A percentile compares a stretch with the other conserved stretches of the same genome.
phyloP scores from a whole-genome alignment of 2,113 vertebrate species.

The Gracilinanus agilis region DNA sequence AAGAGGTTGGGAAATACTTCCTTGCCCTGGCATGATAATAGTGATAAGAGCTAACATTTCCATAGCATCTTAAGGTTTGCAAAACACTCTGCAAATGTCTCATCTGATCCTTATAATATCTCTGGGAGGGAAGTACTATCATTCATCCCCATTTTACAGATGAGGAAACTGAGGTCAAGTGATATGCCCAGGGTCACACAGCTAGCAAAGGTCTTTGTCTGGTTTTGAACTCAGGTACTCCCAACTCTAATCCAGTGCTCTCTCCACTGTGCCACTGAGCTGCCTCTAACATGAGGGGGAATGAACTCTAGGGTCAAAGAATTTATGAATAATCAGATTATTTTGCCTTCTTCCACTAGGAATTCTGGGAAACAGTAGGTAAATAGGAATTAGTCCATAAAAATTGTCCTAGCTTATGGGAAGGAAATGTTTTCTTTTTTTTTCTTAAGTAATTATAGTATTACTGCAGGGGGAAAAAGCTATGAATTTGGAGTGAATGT shows the following conservation, averaged over 20 bases:
- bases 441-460: slow-evolving; percentile 74
- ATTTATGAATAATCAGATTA: slow-evolving; percentile 45
- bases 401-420: slow-evolving; percentile 74
- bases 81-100: not conserved
- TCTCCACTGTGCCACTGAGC: too few relatives aligned
- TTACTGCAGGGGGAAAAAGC: slow-evolving; percentile 17
- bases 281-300: not conserved
- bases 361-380: slow-evolving; percentile 59
- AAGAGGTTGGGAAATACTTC: slow-evolving; percentile 31
- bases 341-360: slow-evolving; percentile 59
- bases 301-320: not conserved
- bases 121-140: not conserved
- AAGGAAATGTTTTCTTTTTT: slow-evolving; percentile 79
- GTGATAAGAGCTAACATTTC: not conserved
- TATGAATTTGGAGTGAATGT: not conserved
- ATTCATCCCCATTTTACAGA: not conserved
- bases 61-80: not conserved
- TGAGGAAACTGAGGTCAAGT: not conserved
- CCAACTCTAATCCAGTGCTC: too few relatives aligned
- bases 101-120: not conserved
- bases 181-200: not conserved
- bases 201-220: not conserved
- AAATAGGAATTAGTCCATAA: slow-evolving; percentile 66
- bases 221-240: not conserved
- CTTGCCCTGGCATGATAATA: slow-evolving; percentile 9